Conservation (phyloP, 2,888 invertebrate species). For the Itoplectis maculator region DNA sequence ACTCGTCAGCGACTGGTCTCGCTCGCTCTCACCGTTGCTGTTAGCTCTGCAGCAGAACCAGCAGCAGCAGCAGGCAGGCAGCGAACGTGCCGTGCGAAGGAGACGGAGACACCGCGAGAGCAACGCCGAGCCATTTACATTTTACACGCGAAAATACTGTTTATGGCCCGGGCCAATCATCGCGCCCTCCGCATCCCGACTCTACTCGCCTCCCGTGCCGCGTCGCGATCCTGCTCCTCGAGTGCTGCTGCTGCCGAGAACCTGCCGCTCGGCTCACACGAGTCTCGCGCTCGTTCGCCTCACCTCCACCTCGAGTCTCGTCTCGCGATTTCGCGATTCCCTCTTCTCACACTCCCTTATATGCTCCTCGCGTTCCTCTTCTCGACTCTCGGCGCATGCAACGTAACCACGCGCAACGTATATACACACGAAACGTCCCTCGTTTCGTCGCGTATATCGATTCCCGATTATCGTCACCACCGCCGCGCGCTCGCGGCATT, state of each 20-base stretch:
- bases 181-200: constrained; percentile 72
- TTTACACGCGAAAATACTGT: constrained; percentile 82
- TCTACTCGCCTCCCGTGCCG: constrained; percentile 70
- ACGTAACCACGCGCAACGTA: constrained; percentile 23
- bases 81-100: constrained; percentile 49
- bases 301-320: constrained; percentile 31
- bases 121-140: constrained; percentile 80
- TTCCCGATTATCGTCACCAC: constrained; percentile 33
- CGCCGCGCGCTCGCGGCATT: no score
- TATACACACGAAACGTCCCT: no score
- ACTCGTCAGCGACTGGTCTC: constrained; percentile 72
- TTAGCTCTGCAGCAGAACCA: constrained; percentile 43
- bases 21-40: constrained; percentile 61
- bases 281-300: constrained; percentile 1
- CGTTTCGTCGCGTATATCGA: constrained; percentile 49
- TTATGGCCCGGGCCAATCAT: constrained; percentile 81
- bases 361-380: constrained; percentile 1
- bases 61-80: constrained; percentile 29
- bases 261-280: constrained; percentile 22
- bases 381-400: not conserved
- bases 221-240: constrained; percentile 71
- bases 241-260: not conserved
- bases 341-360: constrained; percentile 27
- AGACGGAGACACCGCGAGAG: constrained; percentile 41
- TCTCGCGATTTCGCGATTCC: constrained; percentile 24